Base-by-base conservation (phyloP, 2,888 invertebrate genomes). In the Platycheirus rosarum region DNA sequence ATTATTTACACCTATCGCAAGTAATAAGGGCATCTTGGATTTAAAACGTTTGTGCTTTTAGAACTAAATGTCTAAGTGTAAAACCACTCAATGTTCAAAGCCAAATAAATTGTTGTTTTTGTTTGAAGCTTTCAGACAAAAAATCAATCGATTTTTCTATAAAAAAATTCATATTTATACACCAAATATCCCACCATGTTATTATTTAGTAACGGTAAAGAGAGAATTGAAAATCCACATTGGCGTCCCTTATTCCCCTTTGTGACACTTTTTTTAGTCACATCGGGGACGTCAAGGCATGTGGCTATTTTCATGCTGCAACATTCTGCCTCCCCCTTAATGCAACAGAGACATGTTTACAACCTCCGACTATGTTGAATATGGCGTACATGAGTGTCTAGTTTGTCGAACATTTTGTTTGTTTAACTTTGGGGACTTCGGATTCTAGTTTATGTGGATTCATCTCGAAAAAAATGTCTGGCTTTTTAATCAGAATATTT, bases 371-470 rank as follows among this genome's bases (percentile, higher is more conserved):
- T 29, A 18, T 32, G 32, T 11, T 32, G n/a, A 13, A 16, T 40
- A 5, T 55, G 68, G 29, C 70, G 29, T 48, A 57, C 51, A 65
- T 44, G 79, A 8, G 8, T 2, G 8, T 51, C 60, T 26, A 42
- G 75, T 55, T 8, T 60, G 26, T 44, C 16, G 29, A 23, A 44
- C 44, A 44, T 29, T 70, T 76, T 57, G 76, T 80, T 80, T 80
- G 76, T 76, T 80, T 76, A 80, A 80, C 80, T 80, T 80, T 80
- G 70, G 62, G 70, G 40, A 76, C 65, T 80, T 75, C 32, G 29
- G 32, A 60, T 75, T 76, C 70, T 48, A 62, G 70, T 71, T 75
- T 71, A 70, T 80, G 70, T 70, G 80, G 70, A 66, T 70, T 65
- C 40, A 14, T 37, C 16, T n/a, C 13, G 11, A 66, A 55, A 46